These are phyloP conservation scores for Chelmon rostratus DNA, from an alignment of 2,797 vertebrate genomes.

Conservation along the genomic window DNA sequence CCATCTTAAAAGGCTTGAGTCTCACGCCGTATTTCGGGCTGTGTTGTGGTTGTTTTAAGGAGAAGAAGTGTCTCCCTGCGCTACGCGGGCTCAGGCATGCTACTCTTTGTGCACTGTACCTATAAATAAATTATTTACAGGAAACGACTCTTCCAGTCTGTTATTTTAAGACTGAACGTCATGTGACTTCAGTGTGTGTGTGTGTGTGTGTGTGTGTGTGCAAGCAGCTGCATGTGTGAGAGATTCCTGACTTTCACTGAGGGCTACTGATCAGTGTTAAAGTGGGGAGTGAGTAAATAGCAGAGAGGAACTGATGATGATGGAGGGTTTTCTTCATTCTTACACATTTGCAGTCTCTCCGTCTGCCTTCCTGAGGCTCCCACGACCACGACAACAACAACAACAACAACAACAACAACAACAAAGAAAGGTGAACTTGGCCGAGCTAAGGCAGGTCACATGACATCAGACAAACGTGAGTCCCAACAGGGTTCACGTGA, in stretches of 20 bases:
- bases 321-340: not conserved
- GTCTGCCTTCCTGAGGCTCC: not conserved
- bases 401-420: not conserved
- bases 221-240: conserved; percentile 27
- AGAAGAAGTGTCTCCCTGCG: conserved; percentile 39
- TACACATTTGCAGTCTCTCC: not conserved
- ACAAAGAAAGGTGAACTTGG: not conserved
- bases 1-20: conserved; percentile 42
- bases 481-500: not conserved
- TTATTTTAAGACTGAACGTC: conserved; percentile 63
- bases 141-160: conserved; percentile 56
- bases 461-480: no score
- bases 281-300: conserved; percentile 17
- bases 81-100: conserved; percentile 31
- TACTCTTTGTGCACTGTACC: conserved; percentile 55
- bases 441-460: not conserved
- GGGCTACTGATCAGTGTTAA: conserved; percentile 33
- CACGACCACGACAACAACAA: no score
- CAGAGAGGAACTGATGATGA: conserved; percentile 23
- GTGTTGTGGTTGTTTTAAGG: conserved; percentile 37
- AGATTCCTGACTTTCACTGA: conserved; percentile 1
- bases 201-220: conserved; percentile 14
- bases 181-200: conserved; percentile 39
- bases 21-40: not conserved
- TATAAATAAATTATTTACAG: conserved; percentile 73